Evolutionary conservation across 1,140 invertebrate species (phyloP), one percentile per base, ranked within the genome.

Genomic region (Aphelenchoides avenae): DNA sequence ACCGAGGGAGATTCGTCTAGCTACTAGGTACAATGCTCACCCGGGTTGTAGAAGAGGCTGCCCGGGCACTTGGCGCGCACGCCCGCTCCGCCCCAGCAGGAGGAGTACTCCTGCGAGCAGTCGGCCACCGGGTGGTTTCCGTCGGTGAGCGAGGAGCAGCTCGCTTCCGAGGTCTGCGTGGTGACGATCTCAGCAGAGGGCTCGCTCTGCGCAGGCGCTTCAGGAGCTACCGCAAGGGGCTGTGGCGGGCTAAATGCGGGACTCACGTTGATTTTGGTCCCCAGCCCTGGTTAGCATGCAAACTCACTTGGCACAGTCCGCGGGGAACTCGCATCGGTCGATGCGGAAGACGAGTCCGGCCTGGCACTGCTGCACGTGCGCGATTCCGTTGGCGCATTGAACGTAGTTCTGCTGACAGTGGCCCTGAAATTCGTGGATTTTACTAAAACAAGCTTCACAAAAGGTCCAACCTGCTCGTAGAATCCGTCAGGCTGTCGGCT

Each of bases 261-360:
- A 9, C 40, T 33, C n/a, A 0, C 36, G 40, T 2, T 3, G 59
- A 13, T 57, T 20, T 2, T 6, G n/a, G n/a, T n/a, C n/a, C n/a
- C n/a, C n/a, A n/a, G n/a, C n/a, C n/a, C n/a, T n/a, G n/a, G n/a
- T n/a, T n/a, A n/a, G n/a, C 24, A 18, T 33, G 9, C 24, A 44
- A 36, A 43, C 61, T 55, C 31, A 61, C 61, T 54, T 27, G 15
- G 43, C 26, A 33, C 61, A 54, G 48, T 43, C 37, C 9, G 30
- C 22, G 20, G 15, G 18, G 61, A 50, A 40, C 18, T 26, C 13
- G 41, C 60, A 56, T 18, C 20, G 9, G 18, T 58, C 41, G 18
- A 33, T n/a, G 22, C 20, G 18, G 37, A 65, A 63, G 20, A 49
- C 61, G 22, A 53, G 30, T 24, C 34, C 18, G 26, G 33, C 51